These are phyloP conservation scores for Bradypodion ventrale DNA, from an alignment of 2,797 vertebrate species.

Conservation along the genomic window DNA sequence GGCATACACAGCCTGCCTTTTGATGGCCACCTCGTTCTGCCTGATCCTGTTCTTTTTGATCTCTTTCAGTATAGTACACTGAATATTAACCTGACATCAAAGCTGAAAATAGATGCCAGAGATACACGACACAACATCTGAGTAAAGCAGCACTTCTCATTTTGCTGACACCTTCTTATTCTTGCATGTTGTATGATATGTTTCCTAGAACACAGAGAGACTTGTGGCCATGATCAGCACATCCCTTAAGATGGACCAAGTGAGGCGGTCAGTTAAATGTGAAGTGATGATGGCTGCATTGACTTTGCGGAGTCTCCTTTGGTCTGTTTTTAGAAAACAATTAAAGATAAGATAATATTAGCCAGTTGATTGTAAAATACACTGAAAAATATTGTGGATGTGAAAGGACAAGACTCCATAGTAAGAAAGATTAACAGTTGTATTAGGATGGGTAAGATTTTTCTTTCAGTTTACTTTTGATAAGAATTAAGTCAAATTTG, in stretches of 20 bases:
- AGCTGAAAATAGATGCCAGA: conserved; percentile 50
- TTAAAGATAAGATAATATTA: conserved; percentile 68
- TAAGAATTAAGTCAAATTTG: background rate
- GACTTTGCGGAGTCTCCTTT: conserved; percentile 49
- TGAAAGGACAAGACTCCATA: conserved; percentile 30
- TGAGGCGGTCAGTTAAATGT: conserved; percentile 42
- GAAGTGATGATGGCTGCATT: conserved; percentile 54
- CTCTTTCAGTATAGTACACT: background rate
- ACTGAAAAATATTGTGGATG: background rate
- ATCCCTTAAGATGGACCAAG: conserved; percentile 31
- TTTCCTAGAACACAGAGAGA: conserved; percentile 27
- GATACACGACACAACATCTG: conserved; percentile 5
- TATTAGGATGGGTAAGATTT: background rate
- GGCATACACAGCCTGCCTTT: background rate
- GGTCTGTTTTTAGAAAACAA: conserved; percentile 75
- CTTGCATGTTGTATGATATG: conserved; percentile 48
- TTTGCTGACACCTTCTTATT: conserved; percentile 54
- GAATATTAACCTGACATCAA: conserved; percentile 32
- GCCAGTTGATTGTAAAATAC: conserved; percentile 29
- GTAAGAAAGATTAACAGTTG: background rate
- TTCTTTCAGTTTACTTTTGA: background rate
- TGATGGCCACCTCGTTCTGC: background rate
- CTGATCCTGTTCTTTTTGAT: background rate
- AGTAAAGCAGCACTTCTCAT: conserved; percentile 53
- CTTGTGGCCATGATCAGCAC: background rate